Conservation (phyloP, 2,797 vertebrate species). For the Esox masquinongy region DNA sequence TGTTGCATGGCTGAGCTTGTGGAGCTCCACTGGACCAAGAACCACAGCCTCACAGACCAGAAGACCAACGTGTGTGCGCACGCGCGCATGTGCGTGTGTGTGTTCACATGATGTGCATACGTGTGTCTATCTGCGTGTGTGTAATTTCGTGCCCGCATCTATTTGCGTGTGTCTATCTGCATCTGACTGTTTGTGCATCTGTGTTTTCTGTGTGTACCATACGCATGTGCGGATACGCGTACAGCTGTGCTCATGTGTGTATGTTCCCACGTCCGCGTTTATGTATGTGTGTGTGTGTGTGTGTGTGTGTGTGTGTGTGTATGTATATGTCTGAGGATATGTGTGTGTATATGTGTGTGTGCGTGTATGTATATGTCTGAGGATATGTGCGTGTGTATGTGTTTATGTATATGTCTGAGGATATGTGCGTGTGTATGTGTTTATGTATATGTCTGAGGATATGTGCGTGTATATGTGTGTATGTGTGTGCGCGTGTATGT, state of each 20-base stretch:
- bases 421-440: constrained; percentile 11
- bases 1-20: constrained; percentile 61
- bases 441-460: not conserved
- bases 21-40: constrained; percentile 18
- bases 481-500: no score
- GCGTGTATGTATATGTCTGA: no score
- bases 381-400: no score
- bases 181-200: not conserved
- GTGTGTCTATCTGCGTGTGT: not conserved
- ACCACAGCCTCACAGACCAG: not conserved
- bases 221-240: not conserved
- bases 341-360: no score
- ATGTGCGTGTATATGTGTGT: constrained; percentile 19
- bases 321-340: no score
- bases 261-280: not conserved
- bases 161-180: constrained; percentile 6
- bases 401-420: not conserved
- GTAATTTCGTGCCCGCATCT: no score
- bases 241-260: not conserved
- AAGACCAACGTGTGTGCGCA: not conserved
- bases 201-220: not conserved
- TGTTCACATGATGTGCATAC: not conserved
- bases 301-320: no score
- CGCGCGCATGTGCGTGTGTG: not conserved
- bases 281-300: not conserved